phyloP scores from a whole-genome alignment of 2,113 vertebrate genomes.

The Heterotis niloticus region DNA sequence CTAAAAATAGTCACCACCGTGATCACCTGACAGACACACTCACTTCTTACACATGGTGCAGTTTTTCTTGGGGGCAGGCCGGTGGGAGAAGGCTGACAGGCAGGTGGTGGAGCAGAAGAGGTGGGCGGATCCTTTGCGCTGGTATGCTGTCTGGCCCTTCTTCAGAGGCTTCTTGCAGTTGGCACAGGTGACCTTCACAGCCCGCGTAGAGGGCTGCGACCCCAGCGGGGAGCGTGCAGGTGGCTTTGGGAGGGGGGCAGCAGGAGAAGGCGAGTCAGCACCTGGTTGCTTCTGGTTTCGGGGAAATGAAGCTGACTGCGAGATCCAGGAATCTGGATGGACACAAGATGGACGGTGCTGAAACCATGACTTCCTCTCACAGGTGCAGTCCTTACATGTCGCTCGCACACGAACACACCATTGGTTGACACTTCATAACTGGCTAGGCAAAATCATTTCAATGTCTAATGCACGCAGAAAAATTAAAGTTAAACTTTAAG shows the following conservation, averaged over 20 bases:
- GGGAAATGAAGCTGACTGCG: constrained; percentile 92
- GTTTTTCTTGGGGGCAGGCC: constrained; percentile 95
- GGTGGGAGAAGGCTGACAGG: constrained; percentile 94
- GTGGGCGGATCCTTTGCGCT: constrained; percentile 94
- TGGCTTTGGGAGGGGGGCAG: constrained; percentile 87
- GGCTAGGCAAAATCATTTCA: too few relatives aligned
- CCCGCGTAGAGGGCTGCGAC: constrained; percentile 78
- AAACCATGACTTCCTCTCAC: too few relatives aligned
- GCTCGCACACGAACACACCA: background rate
- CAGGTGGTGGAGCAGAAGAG: constrained; percentile 95
- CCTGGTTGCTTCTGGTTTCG: constrained; percentile 93
- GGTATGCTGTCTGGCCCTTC: constrained; percentile 95
- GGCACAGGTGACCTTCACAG: constrained; percentile 94
- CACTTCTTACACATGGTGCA: constrained; percentile 99
- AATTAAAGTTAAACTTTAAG: too few relatives aligned
- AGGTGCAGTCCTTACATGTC: too few relatives aligned
- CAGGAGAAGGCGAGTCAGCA: constrained; percentile 84
- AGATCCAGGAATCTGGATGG: constrained; percentile 89
- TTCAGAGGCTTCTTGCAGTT: constrained; percentile 97
- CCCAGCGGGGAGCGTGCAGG: constrained; percentile 61
- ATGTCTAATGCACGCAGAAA: too few relatives aligned
- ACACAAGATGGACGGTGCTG: background rate
- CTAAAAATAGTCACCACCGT: too few relatives aligned
- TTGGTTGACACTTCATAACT: too few relatives aligned
- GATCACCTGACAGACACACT: constrained; percentile 36